Percentiles rank a stretch among this genome's conserved stretches.
These are phyloP conservation scores for Onchidella celtica DNA, from an alignment of 2,888 invertebrate genomes.

Conservation along the genomic window DNA sequence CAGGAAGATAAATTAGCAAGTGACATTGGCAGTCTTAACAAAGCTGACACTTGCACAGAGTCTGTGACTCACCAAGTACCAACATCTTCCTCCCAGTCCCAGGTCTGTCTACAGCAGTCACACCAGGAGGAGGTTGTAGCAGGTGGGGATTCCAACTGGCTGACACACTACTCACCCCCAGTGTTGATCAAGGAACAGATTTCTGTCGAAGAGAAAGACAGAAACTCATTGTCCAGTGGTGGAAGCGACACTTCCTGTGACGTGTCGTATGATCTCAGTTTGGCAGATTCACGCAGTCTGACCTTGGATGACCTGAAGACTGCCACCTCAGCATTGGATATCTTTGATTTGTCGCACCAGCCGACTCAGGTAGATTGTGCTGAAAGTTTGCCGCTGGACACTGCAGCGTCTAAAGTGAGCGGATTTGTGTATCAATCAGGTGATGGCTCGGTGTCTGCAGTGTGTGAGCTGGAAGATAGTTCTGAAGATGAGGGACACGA, in stretches of 20 bases:
- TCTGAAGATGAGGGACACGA: conserved; percentile 12
- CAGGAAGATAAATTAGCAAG: neutral
- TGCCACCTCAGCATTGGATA: neutral
- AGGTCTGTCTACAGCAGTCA: neutral
- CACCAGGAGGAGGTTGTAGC: neutral
- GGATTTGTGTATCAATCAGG: neutral
- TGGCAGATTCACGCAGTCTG: neutral
- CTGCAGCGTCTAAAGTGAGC: neutral
- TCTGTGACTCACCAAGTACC: neutral
- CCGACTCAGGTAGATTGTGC: neutral
- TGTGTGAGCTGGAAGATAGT: neutral
- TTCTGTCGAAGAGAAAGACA: conserved; percentile 14
- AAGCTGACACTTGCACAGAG: neutral
- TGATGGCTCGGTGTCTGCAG: neutral
- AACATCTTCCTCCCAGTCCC: neutral
- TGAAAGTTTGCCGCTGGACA: neutral
- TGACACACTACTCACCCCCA: neutral
- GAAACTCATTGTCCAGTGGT: neutral
- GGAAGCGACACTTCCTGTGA: conserved; percentile 2
- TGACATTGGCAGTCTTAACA: neutral
- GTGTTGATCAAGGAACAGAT: neutral
- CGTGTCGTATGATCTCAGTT: neutral
- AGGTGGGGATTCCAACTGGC: neutral
- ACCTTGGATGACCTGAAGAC: conserved; percentile 10
- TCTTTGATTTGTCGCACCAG: neutral